phyloP scores from a whole-genome alignment of 2,113 vertebrate species.

The Myxocyprinus asiaticus region DNA sequence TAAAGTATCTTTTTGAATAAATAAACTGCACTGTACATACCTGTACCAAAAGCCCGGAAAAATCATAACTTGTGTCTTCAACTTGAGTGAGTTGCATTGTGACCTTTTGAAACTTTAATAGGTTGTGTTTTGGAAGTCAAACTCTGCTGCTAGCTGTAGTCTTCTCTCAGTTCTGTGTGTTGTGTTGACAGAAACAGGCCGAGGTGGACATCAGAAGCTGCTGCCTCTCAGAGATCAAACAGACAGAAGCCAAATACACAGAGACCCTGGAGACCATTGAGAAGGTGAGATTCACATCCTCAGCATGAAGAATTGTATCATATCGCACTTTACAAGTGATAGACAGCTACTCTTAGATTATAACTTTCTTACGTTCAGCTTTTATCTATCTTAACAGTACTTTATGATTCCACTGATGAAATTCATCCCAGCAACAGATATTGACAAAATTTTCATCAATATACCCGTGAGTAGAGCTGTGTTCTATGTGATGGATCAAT shows the following conservation, averaged over 20 bases:
- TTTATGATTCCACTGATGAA: slow-evolving; percentile 90
- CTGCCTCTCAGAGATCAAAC: slow-evolving; percentile 92
- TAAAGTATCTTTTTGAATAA: not conserved
- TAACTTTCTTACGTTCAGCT: not conserved
- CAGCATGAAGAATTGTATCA: slow-evolving; percentile 4
- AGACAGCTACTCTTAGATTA: not conserved
- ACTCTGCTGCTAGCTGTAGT: not conserved
- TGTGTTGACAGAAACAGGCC: slow-evolving; percentile 82
- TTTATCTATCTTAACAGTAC: slow-evolving; percentile 78
- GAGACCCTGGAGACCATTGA: slow-evolving; percentile 96
- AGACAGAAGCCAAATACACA: slow-evolving; percentile 96
- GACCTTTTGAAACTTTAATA: slow-evolving; percentile 4
- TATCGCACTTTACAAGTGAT: not conserved
- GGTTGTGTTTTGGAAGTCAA: slow-evolving; percentile 8
- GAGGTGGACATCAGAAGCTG: slow-evolving; percentile 93
- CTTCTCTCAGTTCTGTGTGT: slow-evolving; percentile 30
- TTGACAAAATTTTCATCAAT: slow-evolving; percentile 92
- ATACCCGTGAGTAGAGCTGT: slow-evolving; percentile 83
- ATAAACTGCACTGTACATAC: not conserved
- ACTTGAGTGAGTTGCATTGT: not conserved
- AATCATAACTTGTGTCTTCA: not conserved
- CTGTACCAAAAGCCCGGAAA: not conserved
- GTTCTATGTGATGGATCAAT: too few relatives aligned
- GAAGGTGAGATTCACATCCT: slow-evolving; percentile 73
- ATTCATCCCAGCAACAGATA: slow-evolving; percentile 82